Evolutionary conservation across 1,140 invertebrate genomes (phyloP), one percentile per base, ranked within the genome.

Genomic region (Hylaeus volcanicus): DNA sequence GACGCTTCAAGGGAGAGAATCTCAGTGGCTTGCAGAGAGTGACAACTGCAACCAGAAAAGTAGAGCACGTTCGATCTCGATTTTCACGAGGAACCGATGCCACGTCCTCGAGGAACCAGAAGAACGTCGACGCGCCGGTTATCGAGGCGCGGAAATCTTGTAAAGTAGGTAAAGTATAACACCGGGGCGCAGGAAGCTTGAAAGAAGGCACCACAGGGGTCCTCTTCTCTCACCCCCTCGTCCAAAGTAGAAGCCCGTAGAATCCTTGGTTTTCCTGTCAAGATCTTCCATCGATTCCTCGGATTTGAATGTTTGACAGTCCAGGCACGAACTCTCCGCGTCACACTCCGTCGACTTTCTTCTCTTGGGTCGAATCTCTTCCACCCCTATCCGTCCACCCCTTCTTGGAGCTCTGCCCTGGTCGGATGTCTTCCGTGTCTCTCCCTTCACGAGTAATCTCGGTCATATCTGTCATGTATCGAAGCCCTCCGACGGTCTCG

Each of bases 301-400:
- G 74, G 68, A 81, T 88, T 81, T 83, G 72, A 88, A 88, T 82
- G 66, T 14, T 83, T 66, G 70, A 78, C 58, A 88, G 72, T 83
- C 80, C 15, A 61, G 66, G 75, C 86, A 82, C 84, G 84, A 71
- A 88, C 68, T 83, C 74, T n/a, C 37, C 37, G 53, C 66, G 75
- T 86, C 79, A 86, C 79, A 82, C 76, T 80, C 70, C 77, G 66
- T 45, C 78, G 74, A 68, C 9, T 73, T 83, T 82, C 74, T 26
- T 74, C 51, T 53, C 51, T 26, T 12, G 69, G 69, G 65, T 77
- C 51, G 75, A 71, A 78, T 77, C 81, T 83, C 53, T 43, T 76
- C 60, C 60, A 48, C 1, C 14, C 15, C 12, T 15, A 8, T 15
- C 55, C 26, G 41, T 15, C 39, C 56, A 11, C 9, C n/a, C 39